Evolutionary conservation across 2,797 vertebrate species (phyloP).

Genomic region (Gymnothorax javanicus): DNA sequence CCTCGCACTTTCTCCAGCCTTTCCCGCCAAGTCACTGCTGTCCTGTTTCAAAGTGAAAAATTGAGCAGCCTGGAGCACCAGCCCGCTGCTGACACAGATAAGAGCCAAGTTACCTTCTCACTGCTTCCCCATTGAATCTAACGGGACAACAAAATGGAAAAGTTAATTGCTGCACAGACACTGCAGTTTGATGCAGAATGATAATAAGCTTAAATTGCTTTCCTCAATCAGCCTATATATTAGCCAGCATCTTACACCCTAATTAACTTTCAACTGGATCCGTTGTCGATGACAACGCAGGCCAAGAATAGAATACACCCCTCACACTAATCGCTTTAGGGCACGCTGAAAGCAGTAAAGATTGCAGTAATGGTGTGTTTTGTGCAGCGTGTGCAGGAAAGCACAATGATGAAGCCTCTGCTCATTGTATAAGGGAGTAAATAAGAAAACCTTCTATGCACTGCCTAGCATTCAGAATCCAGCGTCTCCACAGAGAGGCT

Average conservation of each 20-base stretch:
- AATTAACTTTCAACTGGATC: conserved; percentile 10
- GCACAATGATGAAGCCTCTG: conserved; percentile 18
- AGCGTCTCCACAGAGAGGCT: background rate
- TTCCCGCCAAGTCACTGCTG: background rate
- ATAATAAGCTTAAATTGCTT: background rate
- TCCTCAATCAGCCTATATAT: background rate
- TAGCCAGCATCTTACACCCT: background rate
- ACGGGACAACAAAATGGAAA: conserved; percentile 4
- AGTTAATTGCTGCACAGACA: background rate
- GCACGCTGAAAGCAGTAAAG: conserved; percentile 23
- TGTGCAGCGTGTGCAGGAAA: conserved; percentile 10
- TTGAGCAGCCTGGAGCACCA: background rate
- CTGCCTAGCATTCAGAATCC: conserved; percentile 1
- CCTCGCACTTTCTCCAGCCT: background rate
- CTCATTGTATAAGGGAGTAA: conserved; percentile 23
- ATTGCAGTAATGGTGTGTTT: conserved; percentile 7
- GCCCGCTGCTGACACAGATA: background rate
- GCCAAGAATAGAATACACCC: conserved; percentile 23
- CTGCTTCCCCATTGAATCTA: conserved; percentile 4
- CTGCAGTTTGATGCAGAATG: background rate
- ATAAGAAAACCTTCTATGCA: conserved; percentile 16
- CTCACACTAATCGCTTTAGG: conserved; percentile 15
- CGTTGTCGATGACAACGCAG: conserved; percentile 26
- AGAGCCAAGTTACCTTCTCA: background rate
- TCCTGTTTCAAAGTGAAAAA: background rate